These are phyloP conservation scores for Siphamia tubifer DNA, from an alignment of 2,113 vertebrate species.

Conservation along the genomic window DNA sequence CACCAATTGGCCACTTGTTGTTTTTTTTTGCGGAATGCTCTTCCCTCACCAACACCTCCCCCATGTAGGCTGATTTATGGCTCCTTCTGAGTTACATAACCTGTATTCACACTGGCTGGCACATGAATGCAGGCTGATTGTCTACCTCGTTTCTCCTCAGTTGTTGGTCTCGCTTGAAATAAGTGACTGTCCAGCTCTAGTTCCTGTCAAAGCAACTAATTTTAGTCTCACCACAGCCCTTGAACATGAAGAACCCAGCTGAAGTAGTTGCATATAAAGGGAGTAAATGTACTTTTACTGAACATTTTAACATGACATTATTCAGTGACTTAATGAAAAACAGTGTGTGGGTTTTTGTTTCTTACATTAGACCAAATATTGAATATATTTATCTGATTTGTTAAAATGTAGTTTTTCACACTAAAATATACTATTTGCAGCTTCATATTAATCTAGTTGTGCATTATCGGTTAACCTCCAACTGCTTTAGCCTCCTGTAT, in stretches of 20 bases:
- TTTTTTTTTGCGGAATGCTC: slow-evolving; percentile 43
- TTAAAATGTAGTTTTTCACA: too few relatives aligned
- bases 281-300: too few relatives aligned
- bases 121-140: slow-evolving; percentile 10
- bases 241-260: neutral
- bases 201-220: neutral
- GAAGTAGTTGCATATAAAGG: too few relatives aligned
- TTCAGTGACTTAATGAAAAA: too few relatives aligned
- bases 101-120: slow-evolving; percentile 35
- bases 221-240: neutral
- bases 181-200: neutral
- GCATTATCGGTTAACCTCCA: too few relatives aligned
- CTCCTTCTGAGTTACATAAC: slow-evolving; percentile 65
- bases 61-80: slow-evolving; percentile 69
- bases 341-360: too few relatives aligned
- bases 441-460: too few relatives aligned
- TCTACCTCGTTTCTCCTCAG: slow-evolving; percentile 18
- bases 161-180: slow-evolving; percentile 32
- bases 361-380: too few relatives aligned
- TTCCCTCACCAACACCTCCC: slow-evolving; percentile 25
- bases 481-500: too few relatives aligned
- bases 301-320: neutral
- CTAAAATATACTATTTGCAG: too few relatives aligned
- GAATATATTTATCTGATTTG: too few relatives aligned
- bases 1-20: slow-evolving; percentile 61